Percentiles rank a stretch among this genome's conserved stretches.
These are phyloP conservation scores for Aldrovandia affinis DNA, from an alignment of 2,797 vertebrate genomes.

Conservation along the genomic window DNA sequence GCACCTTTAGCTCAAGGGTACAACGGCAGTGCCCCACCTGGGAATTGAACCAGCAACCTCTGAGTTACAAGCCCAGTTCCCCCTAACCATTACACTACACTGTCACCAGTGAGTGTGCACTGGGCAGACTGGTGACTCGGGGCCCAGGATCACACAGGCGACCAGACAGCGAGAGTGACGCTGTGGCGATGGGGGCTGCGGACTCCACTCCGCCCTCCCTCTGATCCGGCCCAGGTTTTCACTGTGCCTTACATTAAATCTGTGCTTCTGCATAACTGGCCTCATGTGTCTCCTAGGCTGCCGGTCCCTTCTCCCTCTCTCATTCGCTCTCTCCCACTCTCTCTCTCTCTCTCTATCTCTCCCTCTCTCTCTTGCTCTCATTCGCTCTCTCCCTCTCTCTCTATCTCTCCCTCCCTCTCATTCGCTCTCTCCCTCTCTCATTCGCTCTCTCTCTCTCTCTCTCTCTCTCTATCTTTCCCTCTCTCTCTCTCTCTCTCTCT, in stretches of 20 bases:
- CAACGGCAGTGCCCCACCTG: too few species aligned
- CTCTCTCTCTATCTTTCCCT: too few species aligned
- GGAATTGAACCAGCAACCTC: too few species aligned
- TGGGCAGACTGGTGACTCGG: not conserved
- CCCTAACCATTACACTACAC: too few species aligned
- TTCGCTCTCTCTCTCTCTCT: too few species aligned
- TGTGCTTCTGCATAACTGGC: slow-evolving; percentile 30
- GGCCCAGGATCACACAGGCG: not conserved
- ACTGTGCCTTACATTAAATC: slow-evolving; percentile 19
- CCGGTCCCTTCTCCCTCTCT: not conserved
- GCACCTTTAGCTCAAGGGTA: too few species aligned
- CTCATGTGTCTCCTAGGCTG: not conserved
- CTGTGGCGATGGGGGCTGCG: not conserved
- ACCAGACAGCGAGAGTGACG: not conserved
- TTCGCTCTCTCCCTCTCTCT: not conserved
- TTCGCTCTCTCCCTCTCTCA: too few species aligned
- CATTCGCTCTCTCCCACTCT: not conserved
- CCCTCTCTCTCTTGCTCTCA: not conserved
- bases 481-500: not conserved
- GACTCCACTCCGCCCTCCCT: not conserved
- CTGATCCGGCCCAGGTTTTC: slow-evolving; percentile 17
- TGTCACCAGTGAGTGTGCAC: not conserved
- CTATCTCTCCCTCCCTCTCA: too few species aligned
- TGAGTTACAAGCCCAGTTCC: too few species aligned
- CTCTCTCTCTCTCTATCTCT: not conserved